Evolutionary conservation across 2,888 invertebrate species (phyloP), one percentile per base, ranked within the genome.

Genomic region (Drosophila gaucha): DNA sequence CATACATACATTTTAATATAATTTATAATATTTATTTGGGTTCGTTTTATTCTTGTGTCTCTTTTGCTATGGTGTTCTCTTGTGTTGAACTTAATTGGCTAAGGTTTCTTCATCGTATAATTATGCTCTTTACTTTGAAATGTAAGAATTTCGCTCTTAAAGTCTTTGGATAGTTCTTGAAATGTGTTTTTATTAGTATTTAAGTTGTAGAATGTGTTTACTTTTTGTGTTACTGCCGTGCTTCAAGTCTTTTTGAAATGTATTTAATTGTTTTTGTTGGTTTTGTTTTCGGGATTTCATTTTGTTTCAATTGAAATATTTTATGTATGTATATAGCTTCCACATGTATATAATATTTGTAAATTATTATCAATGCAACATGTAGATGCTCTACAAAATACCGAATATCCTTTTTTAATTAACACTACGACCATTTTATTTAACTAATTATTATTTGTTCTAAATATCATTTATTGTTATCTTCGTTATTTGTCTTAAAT

Each of bases 341-440:
- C 78, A 67, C 85, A 80, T 73, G 65, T 77, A 74, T 74, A 78
- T 63, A 74, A 75, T 82, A 74, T 85, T 85, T 80, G 80, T 80
- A 86, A 83, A 87, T 84, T 84, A 84, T 84, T 87, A 84, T 84
- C 83, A 85, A 86, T 84, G 87, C 85, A 84, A 86, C 87, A 84
- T 86, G 86, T 80, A 80, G 80, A 80, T 86, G 66, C 72, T 86
- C 80, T 84, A 84, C 83, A 84, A 84, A 84, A 83, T 79, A 86
- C 80, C 77, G 74, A 83, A 65, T 80, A 66, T 82, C 22, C n/a
- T 64, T 51, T 55, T 60, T 52, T 58, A 22, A 56, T 62, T 80
- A 78, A 63, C 58, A 68, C 76, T 74, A 78, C 74, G 63, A 67
- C 67, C 63, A 57, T 72, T 84, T 76, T 58, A 70, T 80, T 83